Evolutionary conservation across 1,140 invertebrate species (phyloP).

Genomic region (Zaprionus nigranus): DNA sequence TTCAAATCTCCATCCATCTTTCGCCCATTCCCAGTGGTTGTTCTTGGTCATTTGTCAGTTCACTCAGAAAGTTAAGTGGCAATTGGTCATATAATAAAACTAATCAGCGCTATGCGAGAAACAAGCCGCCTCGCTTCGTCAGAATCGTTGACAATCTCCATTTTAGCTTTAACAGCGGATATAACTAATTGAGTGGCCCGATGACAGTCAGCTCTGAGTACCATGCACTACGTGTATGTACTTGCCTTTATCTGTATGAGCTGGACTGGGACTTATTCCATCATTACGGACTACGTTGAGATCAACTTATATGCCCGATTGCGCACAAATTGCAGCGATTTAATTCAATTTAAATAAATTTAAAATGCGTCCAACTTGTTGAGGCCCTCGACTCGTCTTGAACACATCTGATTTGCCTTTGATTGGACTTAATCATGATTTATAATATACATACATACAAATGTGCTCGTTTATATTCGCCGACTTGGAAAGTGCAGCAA

Average conservation of each 20-base stretch:
- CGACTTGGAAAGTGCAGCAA: conserved; percentile 12
- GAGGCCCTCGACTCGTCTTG: conserved; percentile 50
- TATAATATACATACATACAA: neutral
- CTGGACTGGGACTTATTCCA: conserved; percentile 54
- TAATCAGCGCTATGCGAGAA: conserved; percentile 61
- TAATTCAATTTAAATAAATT: conserved; percentile 83
- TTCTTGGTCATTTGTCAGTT: conserved; percentile 33
- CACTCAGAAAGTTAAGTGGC: conserved; percentile 36
- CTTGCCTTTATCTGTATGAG: neutral
- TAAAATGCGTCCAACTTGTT: conserved; percentile 76
- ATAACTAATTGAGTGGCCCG: conserved; percentile 73
- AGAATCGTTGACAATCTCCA: conserved; percentile 63
- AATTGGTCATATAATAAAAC: conserved; percentile 79
- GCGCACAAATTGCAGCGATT: conserved; percentile 77
- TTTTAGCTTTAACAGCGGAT: conserved; percentile 68
- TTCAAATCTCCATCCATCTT: neutral
- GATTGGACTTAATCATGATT: conserved; percentile 44
- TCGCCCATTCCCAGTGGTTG: neutral
- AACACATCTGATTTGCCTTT: conserved; percentile 46
- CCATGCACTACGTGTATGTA: conserved; percentile 17
- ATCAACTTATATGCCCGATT: conserved; percentile 58
- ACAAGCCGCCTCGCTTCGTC: conserved; percentile 35
- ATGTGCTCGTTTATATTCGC: neutral
- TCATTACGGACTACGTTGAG: conserved; percentile 57
- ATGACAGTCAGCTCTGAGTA: conserved; percentile 34